Base-by-base conservation (phyloP, 2,113 vertebrate genomes). In the Lucifuga dentata region DNA sequence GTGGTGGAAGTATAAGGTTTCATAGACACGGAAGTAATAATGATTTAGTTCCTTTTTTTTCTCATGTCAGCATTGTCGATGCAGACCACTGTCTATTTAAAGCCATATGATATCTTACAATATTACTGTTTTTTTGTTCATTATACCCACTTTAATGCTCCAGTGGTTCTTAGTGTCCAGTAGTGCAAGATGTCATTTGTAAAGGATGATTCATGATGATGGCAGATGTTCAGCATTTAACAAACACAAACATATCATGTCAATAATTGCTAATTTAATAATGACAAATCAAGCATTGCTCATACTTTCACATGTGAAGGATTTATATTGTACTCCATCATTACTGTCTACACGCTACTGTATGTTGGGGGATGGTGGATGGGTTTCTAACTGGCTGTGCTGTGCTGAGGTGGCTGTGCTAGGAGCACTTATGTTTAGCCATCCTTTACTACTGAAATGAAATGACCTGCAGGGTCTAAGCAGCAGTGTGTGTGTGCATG, bases 1-100 rank as follows among this genome's bases (percentile, higher is more conserved):
- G 61, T 49, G 39, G 49, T 39, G 75, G 69, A 83, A 20, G 67
- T 67, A 80, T 71, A 71, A 85, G 40, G 76, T 83, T 64, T 33
- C 73, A 73, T 61, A 29, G 55, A 74, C 19, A 10, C 26, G 7
- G 26, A 29, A 29, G 3, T 29, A 29, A 29, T 29, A 5, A 29
- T 29, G 26, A 29, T 29, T 29, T 7, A 29, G 26, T 29, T 29
- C 26, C 26, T 29, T 29, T 29, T 35, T 15, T 58, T 50, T 50
- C 13, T 72, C 49, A 50, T 48, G 12, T 23, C n/a, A 45, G 20
- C 38, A 48, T 13, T 8, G 45, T 13, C n/a, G 51, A 35, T 16
- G 15, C 19, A 20, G 12, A 38, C 51, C 3, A 7, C 26, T 29
- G 44, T 9, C 17, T 29, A 44, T 19, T 56, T 41, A 38, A 40